phyloP scores from a whole-genome alignment of 2,113 vertebrate species.

The Saccopteryx leptura region DNA sequence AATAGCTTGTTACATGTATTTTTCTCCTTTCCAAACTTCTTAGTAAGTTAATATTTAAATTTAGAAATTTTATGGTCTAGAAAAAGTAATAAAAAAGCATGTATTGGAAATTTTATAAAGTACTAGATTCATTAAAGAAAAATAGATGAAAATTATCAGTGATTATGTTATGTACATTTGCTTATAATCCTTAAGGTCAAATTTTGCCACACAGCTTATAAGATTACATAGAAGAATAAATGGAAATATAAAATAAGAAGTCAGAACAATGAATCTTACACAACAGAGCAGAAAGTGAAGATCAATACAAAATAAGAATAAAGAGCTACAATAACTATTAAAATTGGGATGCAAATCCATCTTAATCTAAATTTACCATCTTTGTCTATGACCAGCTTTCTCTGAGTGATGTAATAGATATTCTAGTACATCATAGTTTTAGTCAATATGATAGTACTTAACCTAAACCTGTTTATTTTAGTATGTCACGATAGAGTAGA shows the following conservation, averaged over 20 bases:
- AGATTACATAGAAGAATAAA: not conserved
- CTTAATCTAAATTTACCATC: not conserved
- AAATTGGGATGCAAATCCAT: not conserved
- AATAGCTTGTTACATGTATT: not conserved
- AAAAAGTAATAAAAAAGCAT: not conserved
- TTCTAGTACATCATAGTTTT: not conserved
- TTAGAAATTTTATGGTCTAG: not conserved
- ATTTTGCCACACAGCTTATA: not conserved
- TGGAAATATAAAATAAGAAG: not conserved
- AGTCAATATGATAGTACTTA: not conserved
- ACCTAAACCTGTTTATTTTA: not conserved
- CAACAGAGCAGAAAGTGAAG: not conserved
- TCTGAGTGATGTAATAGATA: not conserved
- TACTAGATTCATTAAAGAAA: not conserved
- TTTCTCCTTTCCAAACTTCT: not conserved
- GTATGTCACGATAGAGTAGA: not conserved
- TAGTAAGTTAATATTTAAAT: conserved; percentile 6
- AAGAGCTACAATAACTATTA: not conserved
- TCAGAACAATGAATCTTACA: not conserved
- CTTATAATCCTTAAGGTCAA: not conserved
- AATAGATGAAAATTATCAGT: not conserved
- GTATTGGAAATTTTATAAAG: not conserved
- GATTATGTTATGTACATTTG: not conserved
- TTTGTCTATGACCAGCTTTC: not conserved
- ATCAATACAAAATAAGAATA: not conserved